These are phyloP conservation scores for Aporophyla nigra DNA, from an alignment of 2,888 invertebrate genomes.

Conservation along the genomic window DNA sequence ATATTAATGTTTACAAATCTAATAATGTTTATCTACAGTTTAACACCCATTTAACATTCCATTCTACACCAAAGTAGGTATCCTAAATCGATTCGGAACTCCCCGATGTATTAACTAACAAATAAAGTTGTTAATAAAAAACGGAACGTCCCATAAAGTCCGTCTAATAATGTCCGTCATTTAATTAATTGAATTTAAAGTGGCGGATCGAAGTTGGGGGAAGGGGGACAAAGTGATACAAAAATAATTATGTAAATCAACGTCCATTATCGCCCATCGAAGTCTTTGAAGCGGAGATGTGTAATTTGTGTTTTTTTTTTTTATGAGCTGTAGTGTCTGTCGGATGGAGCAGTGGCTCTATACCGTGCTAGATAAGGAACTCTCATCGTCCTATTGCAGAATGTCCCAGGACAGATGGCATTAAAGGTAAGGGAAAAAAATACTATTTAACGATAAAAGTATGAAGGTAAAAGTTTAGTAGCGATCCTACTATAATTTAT, in stretches of 20 bases:
- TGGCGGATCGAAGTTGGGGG: slow-evolving; percentile 5
- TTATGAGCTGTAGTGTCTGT: too few species aligned
- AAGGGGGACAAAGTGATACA: slow-evolving; percentile 51
- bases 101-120: slow-evolving; percentile 35
- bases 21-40: neutral
- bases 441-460: too few species aligned
- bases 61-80: neutral
- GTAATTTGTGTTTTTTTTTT: slow-evolving; percentile 21
- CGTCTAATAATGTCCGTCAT: slow-evolving; percentile 45
- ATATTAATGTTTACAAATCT: neutral
- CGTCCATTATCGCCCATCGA: slow-evolving; percentile 49
- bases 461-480: too few species aligned
- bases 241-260: slow-evolving; percentile 62
- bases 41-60: neutral
- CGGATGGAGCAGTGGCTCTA: too few species aligned
- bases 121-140: slow-evolving; percentile 46
- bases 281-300: slow-evolving; percentile 29
- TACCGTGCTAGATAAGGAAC: too few species aligned
- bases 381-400: too few species aligned
- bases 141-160: slow-evolving; percentile 40
- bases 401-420: too few species aligned
- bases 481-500: too few species aligned
- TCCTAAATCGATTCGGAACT: neutral
- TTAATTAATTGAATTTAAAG: slow-evolving; percentile 58
- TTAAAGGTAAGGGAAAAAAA: too few species aligned